Conservation (phyloP, 2,888 invertebrate genomes). For the Tinea semifulvella region DNA sequence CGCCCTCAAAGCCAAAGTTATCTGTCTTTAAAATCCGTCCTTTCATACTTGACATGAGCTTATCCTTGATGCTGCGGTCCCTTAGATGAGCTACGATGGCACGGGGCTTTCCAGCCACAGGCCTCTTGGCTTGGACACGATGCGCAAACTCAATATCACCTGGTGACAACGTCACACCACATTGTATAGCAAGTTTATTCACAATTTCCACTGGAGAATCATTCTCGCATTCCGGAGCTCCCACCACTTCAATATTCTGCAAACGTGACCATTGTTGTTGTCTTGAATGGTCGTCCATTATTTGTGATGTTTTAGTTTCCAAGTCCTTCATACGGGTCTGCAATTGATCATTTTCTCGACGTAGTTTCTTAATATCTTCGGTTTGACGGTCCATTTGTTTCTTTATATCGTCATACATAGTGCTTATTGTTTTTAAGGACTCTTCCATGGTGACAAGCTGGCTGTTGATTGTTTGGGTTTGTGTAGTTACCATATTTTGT, state of each 20-base stretch:
- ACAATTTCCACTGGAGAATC: not conserved
- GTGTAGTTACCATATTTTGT: not conserved
- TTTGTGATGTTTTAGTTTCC: not conserved
- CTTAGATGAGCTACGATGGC: not conserved
- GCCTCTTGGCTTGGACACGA: not conserved
- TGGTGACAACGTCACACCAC: not conserved
- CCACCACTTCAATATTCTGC: not conserved
- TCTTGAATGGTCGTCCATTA: not conserved
- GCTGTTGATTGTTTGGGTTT: not conserved
- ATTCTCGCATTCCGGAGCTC: constrained; percentile 1
- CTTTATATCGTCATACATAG: not conserved
- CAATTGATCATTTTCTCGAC: not conserved
- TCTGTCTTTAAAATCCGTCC: not conserved
- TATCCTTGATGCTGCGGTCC: not conserved
- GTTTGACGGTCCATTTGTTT: not conserved
- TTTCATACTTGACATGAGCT: not conserved
- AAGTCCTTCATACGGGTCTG: not conserved
- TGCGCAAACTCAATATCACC: not conserved
- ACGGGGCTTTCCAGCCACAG: not conserved
- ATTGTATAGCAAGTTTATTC: not conserved
- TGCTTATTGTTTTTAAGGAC: not conserved
- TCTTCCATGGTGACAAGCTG: not conserved
- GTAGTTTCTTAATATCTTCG: not conserved
- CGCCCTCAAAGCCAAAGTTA: not conserved
- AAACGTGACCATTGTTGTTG: not conserved